These are phyloP conservation scores for Syngnathus acus DNA, from an alignment of 2,797 vertebrate species.

Conservation along the genomic window DNA sequence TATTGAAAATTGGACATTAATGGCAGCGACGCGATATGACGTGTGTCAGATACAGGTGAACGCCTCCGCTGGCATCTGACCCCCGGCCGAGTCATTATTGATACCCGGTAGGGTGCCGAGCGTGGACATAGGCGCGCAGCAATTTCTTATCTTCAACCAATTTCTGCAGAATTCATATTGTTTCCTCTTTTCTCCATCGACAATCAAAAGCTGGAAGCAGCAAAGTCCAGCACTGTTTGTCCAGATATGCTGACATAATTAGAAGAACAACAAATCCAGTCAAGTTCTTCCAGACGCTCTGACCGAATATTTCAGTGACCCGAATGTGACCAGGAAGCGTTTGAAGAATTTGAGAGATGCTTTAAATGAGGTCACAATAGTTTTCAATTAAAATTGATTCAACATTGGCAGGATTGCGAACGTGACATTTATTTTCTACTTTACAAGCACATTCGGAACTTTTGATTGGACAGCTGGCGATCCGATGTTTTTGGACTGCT, in stretches of 20 bases:
- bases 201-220: constrained; percentile 12
- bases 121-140: constrained; percentile 22
- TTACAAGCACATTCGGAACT: neutral
- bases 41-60: constrained; percentile 61
- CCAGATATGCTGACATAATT: constrained; percentile 11
- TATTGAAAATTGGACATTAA: constrained; percentile 76
- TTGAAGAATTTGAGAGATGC: neutral
- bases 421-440: neutral
- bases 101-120: constrained; percentile 4
- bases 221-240: constrained; percentile 21
- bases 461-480: neutral
- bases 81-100: constrained; percentile 57
- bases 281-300: constrained; percentile 17
- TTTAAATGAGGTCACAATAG: neutral
- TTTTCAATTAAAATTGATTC: neutral
- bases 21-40: constrained; percentile 63
- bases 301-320: constrained; percentile 38
- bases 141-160: constrained; percentile 32
- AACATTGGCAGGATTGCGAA: no score
- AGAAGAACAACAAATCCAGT: constrained; percentile 12
- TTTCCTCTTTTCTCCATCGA: constrained; percentile 18
- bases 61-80: constrained; percentile 61
- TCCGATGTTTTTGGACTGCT: neutral
- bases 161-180: constrained; percentile 31
- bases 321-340: neutral